Evolutionary conservation across 2,888 invertebrate species (phyloP), one percentile per base, ranked within the genome.

Genomic region (Lycaena phlaeas): DNA sequence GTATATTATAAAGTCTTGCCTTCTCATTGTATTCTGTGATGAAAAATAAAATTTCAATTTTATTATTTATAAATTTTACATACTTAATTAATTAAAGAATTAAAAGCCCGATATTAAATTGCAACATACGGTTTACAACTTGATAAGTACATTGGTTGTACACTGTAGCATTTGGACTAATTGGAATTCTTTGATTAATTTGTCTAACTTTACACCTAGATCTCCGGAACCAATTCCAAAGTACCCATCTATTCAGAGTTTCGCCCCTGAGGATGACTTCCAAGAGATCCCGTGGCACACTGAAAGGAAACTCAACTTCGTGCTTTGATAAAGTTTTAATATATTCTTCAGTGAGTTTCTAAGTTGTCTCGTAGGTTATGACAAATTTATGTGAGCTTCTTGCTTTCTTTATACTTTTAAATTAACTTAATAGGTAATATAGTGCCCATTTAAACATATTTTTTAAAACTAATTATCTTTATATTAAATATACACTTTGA

Each of bases 311-410:
- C 71, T 63, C 70, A 75, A 78, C 63, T 78, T 73, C 62, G 56
- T 64, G 74, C 78, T 81, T 79, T 81, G 82, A 77, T 72, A 78
- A 82, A 84, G 77, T 84, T 84, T 82, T 82, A 82, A 84, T 82
- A 77, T 82, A 84, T 84, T 84, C 82, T 76, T 76, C 68, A 68
- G 67, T 59, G 67, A 73, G 71, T 78, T 75, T 57, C 63, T 63
- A 65, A 75, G 63, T 73, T 71, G 69, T 68, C 68, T 66, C 61
- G 50, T 53, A 64, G 68, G 71, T 74, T 78, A 77, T 77, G 77
- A 75, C 66, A 68, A 59, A 64, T 67, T 62, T 64, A 45, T 60
- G 59, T 61, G 61, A 62, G 56, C 45, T 48, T 45, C 45, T 44
- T 44, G 44, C 36, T 40, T 38, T 44, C 30, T 31, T 46, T 44